Evolutionary conservation across 2,797 vertebrate species (phyloP).

Genomic region (Hypotaenidia okinawae): DNA sequence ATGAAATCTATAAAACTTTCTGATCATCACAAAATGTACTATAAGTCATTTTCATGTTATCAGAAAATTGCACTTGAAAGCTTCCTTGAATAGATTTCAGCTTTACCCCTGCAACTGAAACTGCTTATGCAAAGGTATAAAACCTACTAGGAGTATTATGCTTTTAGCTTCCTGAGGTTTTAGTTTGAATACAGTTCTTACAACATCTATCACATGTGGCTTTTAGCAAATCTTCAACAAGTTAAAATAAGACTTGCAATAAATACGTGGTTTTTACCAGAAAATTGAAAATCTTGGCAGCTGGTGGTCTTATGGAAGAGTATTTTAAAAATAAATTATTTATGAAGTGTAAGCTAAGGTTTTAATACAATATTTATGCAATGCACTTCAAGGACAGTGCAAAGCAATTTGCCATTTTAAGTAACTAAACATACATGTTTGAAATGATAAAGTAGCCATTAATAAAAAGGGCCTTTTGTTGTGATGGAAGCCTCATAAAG

Average conservation of each 20-base stretch:
- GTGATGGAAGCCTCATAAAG: constrained; percentile 34
- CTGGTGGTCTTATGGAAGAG: constrained; percentile 58
- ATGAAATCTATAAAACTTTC: constrained; percentile 51
- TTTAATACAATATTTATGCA: constrained; percentile 79
- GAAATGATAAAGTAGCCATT: constrained; percentile 58
- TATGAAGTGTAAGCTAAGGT: constrained; percentile 75
- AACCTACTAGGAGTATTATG: constrained; percentile 58
- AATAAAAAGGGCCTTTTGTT: constrained; percentile 46
- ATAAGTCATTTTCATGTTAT: constrained; percentile 40
- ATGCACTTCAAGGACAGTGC: constrained; percentile 70
- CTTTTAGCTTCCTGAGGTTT: constrained; percentile 51
- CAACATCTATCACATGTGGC: constrained; percentile 60
- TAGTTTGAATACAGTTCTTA: constrained; percentile 61
- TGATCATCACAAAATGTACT: constrained; percentile 30
- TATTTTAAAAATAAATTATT: constrained; percentile 78
- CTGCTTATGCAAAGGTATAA: constrained; percentile 41
- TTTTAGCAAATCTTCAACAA: constrained; percentile 74
- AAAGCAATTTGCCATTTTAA: constrained; percentile 70
- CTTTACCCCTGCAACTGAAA: constrained; percentile 42
- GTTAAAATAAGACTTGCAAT: constrained; percentile 65
- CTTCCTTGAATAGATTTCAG: constrained; percentile 57
- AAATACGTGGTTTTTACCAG: constrained; percentile 75
- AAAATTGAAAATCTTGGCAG: constrained; percentile 73
- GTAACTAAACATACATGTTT: constrained; percentile 59
- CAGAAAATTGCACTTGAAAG: constrained; percentile 51